Evolutionary conservation across 2,797 vertebrate genomes (phyloP), one percentile per base, ranked within the genome.

Genomic region (Trematomus bernacchii): DNA sequence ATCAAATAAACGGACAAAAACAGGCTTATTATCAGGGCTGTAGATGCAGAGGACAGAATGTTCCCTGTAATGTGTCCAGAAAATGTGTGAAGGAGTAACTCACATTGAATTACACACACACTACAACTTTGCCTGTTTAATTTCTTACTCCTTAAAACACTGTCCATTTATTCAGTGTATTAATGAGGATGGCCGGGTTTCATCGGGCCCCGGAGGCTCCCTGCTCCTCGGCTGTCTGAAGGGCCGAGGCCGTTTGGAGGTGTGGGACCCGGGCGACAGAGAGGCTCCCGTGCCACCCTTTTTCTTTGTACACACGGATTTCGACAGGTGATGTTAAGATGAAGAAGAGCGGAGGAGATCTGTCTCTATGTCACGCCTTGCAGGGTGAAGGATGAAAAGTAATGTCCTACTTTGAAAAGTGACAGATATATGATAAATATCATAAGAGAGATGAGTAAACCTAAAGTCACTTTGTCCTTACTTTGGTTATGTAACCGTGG

Each of bases 211-310:
- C 0, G 84, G 77, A 3, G 82, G 61, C 16, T 81, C 93, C 1
- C 74, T 93, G 80, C 82, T 95, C 18, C 82, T 95, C 18, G 93
- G 90, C 23, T 91, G 84, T n/a, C 80, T 95, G 59, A 66, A n/a
- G 18, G 4, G 1, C 19, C 46, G 40, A 0, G 92, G 93, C 0
- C 80, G 33, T 13, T 75, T 95, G 72, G 33, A 44, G 46, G 12
- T 95, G 10, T 90, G 86, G 78, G 87, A 93, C 80, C 81, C 92
- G 13, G 83, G 84, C 10, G 85, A 92, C 67, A 83, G 73, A 37
- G 82, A 80, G 23, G 66, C 65, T 43, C 7, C 52, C 10, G 4
- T 27, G 27, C 27, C 27, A 5, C 27, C 27, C 1, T 27, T 27
- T 27, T 27, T 27, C 5, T 27, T 27, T 5, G 27, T 27, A 27